Evolutionary conservation across 2,888 invertebrate species (phyloP).

Genomic region (Empis stercorea): DNA sequence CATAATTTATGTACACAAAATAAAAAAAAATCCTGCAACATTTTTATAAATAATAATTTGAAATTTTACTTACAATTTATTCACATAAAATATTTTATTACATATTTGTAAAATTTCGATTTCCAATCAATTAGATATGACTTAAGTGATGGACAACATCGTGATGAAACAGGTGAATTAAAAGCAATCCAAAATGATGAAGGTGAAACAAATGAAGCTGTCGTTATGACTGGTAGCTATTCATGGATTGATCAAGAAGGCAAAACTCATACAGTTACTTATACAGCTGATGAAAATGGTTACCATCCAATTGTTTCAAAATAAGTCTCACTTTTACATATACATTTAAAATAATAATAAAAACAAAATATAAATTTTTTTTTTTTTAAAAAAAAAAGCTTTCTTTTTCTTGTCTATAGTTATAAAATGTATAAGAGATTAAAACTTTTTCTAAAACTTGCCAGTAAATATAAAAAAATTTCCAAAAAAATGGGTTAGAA

Average conservation of each 20-base stretch:
- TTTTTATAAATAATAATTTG: too few species aligned
- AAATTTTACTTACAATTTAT: too few species aligned
- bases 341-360: not conserved
- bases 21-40: too few species aligned
- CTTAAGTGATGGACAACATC: slow-evolving; percentile 18
- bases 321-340: slow-evolving; percentile 11
- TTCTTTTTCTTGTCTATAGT: not conserved
- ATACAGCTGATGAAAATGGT: slow-evolving; percentile 23
- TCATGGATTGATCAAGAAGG: slow-evolving; percentile 20
- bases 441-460: too few species aligned
- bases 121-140: too few species aligned
- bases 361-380: slow-evolving; percentile 6
- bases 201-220: slow-evolving; percentile 17
- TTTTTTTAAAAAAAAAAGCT: slow-evolving; percentile 3
- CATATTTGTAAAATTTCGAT: too few species aligned
- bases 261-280: slow-evolving; percentile 19
- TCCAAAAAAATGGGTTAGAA: too few species aligned
- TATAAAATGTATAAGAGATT: too few species aligned
- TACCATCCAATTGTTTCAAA: slow-evolving; percentile 19
- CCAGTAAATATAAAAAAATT: too few species aligned
- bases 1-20: too few species aligned
- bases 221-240: slow-evolving; percentile 20
- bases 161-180: slow-evolving; percentile 19
- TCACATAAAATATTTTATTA: too few species aligned
- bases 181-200: slow-evolving; percentile 17